phyloP scores from a whole-genome alignment of 2,113 vertebrate genomes.

The Pedionomus torquatus region DNA sequence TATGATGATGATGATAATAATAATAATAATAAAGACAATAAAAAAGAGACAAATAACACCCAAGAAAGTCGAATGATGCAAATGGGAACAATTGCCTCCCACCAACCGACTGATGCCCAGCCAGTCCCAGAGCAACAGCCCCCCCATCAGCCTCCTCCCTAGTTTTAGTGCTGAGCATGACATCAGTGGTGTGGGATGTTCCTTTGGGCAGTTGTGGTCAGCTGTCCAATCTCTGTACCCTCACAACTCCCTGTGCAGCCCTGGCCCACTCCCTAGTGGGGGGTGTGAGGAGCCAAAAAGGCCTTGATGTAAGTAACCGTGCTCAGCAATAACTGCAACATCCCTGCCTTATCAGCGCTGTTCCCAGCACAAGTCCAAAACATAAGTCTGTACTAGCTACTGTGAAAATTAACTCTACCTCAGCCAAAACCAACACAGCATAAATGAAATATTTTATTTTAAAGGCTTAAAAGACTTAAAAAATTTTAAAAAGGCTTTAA shows the following conservation, averaged over 20 bases:
- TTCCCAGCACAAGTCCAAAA: neutral
- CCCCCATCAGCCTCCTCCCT: rapidly evolving
- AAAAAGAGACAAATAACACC: neutral
- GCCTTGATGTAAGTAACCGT: neutral
- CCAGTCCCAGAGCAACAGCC: rapidly evolving
- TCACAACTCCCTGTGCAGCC: neutral
- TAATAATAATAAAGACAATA: neutral
- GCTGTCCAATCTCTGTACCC: neutral
- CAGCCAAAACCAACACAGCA: neutral
- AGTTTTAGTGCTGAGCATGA: neutral
- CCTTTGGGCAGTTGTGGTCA: neutral
- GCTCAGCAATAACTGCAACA: neutral
- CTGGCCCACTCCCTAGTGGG: rapidly evolving
- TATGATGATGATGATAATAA: no score
- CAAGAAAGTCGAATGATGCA: neutral
- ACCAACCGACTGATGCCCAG: rapidly evolving
- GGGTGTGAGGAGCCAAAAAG: neutral
- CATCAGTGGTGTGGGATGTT: neutral
- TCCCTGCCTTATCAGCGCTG: neutral
- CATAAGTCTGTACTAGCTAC: rapidly evolving
- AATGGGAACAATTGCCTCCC: neutral
- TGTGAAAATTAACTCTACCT: neutral
- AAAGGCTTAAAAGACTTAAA: neutral
- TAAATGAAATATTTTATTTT: neutral
- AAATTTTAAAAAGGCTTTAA: neutral